Percentiles rank a stretch among this genome's conserved stretches.
Conservation (phyloP, 2,113 vertebrate genomes). For the Xiphophorus hellerii region DNA sequence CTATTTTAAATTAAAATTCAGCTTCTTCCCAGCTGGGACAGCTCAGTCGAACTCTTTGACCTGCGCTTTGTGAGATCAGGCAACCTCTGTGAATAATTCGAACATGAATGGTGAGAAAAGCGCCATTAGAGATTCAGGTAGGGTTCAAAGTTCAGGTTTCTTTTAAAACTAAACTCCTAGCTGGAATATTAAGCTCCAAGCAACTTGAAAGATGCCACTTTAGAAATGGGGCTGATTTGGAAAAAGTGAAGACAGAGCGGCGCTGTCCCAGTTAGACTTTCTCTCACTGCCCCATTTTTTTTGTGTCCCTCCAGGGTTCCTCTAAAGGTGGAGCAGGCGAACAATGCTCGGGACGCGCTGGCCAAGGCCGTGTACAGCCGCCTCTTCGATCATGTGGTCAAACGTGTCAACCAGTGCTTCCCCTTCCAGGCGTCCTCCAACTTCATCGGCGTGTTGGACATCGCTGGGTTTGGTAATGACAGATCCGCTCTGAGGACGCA, state of each 20-base stretch:
- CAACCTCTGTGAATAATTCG: slow-evolving; percentile 60
- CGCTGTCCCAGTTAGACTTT: slow-evolving; percentile 53
- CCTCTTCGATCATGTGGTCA: slow-evolving; percentile 97
- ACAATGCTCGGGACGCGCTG: slow-evolving; percentile 95
- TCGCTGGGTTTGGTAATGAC: slow-evolving; percentile 94
- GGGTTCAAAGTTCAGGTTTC: slow-evolving; percentile 45
- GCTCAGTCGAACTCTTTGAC: slow-evolving; percentile 47
- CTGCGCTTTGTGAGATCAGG: slow-evolving; percentile 51
- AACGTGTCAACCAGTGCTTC: slow-evolving; percentile 96
- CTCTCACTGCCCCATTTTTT: slow-evolving; percentile 54
- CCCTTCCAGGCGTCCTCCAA: slow-evolving; percentile 91
- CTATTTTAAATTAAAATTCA: slow-evolving; percentile 45
- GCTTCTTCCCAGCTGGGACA: slow-evolving; percentile 29
- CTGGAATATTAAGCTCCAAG: background rate
- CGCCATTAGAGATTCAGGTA: slow-evolving; percentile 22
- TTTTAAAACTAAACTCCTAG: slow-evolving; percentile 17
- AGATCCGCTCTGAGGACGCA: background rate
- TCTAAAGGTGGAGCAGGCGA: slow-evolving; percentile 97
- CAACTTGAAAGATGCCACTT: slow-evolving; percentile 2
- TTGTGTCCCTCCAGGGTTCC: slow-evolving; percentile 86
- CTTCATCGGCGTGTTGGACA: slow-evolving; percentile 98
- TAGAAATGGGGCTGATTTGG: slow-evolving; percentile 34
- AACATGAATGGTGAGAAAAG: slow-evolving; percentile 33
- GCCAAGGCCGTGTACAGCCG: slow-evolving; percentile 97
- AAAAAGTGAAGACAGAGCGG: slow-evolving; percentile 16